These are phyloP conservation scores for Halcyon malimbica DNA, from an alignment of 2,113 vertebrate genomes.

Conservation along the genomic window DNA sequence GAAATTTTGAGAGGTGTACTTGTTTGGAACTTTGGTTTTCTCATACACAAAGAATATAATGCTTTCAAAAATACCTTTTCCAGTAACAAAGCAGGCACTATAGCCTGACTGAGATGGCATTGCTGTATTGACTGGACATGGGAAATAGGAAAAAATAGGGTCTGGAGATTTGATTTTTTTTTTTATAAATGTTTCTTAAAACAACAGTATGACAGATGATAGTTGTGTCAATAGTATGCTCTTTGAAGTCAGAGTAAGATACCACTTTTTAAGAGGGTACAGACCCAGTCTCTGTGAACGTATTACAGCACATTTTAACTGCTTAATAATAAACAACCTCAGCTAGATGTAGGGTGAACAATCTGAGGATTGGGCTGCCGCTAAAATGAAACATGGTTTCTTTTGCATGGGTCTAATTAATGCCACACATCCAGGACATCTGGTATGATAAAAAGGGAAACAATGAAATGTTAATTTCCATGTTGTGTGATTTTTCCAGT, in stretches of 20 bases:
- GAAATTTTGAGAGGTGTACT: neutral
- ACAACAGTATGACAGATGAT: neutral
- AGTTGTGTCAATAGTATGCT: neutral
- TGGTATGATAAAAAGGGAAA: neutral
- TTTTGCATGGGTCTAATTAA: neutral
- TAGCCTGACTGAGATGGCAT: neutral
- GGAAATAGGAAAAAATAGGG: neutral
- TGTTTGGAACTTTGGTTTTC: neutral
- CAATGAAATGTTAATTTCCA: neutral
- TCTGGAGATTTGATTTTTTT: neutral
- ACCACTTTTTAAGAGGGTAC: neutral
- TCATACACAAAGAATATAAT: neutral
- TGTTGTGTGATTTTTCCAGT: neutral
- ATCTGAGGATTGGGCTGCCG: neutral
- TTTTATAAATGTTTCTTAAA: neutral
- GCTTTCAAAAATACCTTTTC: neutral
- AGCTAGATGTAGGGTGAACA: neutral
- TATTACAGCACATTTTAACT: neutral
- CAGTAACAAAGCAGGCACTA: neutral
- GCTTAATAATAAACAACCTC: neutral
- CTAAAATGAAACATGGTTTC: neutral
- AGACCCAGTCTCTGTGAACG: neutral
- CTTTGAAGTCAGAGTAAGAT: neutral
- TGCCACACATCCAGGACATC: neutral
- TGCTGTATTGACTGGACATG: neutral